Conservation (phyloP, 2,797 vertebrate genomes). For the Sparidentex hasta region DNA sequence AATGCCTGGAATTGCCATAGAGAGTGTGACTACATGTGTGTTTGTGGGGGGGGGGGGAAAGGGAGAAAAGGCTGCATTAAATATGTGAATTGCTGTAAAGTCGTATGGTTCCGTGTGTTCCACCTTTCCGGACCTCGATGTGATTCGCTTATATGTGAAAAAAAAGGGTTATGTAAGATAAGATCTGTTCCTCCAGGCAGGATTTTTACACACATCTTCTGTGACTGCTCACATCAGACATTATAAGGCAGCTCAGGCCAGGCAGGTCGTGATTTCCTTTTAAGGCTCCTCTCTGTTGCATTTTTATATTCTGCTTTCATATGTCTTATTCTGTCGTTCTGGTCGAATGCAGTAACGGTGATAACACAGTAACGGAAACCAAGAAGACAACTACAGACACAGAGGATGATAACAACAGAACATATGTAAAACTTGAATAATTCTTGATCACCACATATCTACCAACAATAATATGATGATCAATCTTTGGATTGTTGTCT, state of each 20-base stretch:
- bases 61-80: neutral
- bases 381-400: neutral
- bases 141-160: constrained; percentile 2
- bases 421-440: neutral
- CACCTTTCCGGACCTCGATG: neutral
- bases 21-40: constrained; percentile 33
- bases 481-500: neutral
- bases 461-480: neutral
- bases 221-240: constrained; percentile 45
- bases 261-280: constrained; percentile 41
- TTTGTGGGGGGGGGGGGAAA: constrained; percentile 19
- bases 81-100: neutral
- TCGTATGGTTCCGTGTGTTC: constrained; percentile 1
- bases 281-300: constrained; percentile 24
- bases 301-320: constrained; percentile 27
- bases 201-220: constrained; percentile 53
- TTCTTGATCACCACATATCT: neutral
- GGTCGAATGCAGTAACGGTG: neutral
- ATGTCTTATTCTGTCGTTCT: constrained; percentile 11
- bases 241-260: constrained; percentile 25
- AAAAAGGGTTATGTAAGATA: constrained; percentile 24
- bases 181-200: constrained; percentile 42
- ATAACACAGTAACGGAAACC: too few species aligned
- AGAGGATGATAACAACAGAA: neutral
- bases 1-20: constrained; percentile 75